Percentiles rank a stretch among this genome's conserved stretches.
phyloP scores from a whole-genome alignment of 2,888 invertebrate genomes.

The Amblyjoppa fuscipennis region DNA sequence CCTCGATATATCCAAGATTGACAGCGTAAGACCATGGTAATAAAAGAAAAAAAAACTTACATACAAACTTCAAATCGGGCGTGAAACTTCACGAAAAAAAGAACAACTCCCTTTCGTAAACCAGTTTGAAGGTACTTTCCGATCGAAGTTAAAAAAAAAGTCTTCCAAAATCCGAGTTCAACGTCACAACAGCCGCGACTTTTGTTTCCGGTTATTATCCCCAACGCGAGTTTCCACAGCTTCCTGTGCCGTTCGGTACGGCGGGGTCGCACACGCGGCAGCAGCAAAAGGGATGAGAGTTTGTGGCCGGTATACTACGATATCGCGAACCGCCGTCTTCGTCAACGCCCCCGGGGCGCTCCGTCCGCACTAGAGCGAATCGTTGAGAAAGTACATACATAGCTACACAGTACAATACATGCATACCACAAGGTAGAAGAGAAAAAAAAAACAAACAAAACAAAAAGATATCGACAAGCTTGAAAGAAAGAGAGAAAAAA shows the following conservation, averaged over 20 bases:
- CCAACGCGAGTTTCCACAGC: not conserved
- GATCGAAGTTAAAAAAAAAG: not conserved
- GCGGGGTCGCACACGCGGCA: slow-evolving; percentile 1
- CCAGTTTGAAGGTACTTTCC: too few relatives aligned
- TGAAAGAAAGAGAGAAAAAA: slow-evolving; percentile 2
- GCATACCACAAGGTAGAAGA: not conserved
- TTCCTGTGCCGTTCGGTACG: not conserved
- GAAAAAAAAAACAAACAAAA: not conserved
- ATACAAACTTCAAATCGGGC: too few relatives aligned
- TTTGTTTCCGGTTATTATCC: slow-evolving; percentile 27
- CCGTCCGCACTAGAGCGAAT: slow-evolving; percentile 1
- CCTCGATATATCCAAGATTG: too few relatives aligned
- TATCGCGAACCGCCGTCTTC: not conserved
- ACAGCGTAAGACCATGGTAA: too few relatives aligned
- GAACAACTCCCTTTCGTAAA: too few relatives aligned
- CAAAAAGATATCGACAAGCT: not conserved
- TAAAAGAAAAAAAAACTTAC: too few relatives aligned
- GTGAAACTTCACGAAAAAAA: too few relatives aligned
- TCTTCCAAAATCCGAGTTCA: not conserved
- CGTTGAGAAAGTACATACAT: slow-evolving; percentile 11
- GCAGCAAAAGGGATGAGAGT: slow-evolving; percentile 19
- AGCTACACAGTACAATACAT: not conserved
- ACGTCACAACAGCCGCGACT: not conserved
- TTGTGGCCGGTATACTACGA: not conserved
- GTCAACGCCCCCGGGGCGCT: not conserved